These are phyloP conservation scores for Drosophila paranaensis DNA, from an alignment of 2,888 invertebrate species.

Conservation along the genomic window DNA sequence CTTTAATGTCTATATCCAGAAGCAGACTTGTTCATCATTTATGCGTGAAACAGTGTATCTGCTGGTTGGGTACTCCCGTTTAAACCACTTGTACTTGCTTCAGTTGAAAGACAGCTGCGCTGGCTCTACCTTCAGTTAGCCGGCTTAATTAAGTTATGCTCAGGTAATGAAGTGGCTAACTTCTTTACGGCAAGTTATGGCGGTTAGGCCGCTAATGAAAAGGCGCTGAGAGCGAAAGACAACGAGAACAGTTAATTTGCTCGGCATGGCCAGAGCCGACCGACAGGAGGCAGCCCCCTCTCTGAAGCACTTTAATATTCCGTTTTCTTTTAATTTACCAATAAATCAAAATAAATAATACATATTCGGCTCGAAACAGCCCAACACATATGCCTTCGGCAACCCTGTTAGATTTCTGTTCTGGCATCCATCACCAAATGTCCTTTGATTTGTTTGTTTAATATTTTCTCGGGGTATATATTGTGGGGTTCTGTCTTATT, in stretches of 20 bases:
- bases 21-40: too few species aligned
- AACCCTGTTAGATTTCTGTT: background rate
- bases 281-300: too few species aligned
- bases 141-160: conserved; percentile 65
- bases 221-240: background rate
- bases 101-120: conserved; percentile 49
- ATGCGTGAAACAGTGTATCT: background rate
- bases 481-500: conserved; percentile 47
- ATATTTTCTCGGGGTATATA: conserved; percentile 43
- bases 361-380: conserved; percentile 13
- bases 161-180: conserved; percentile 70
- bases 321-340: conserved; percentile 43
- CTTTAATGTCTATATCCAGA: background rate
- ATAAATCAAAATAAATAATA: background rate
- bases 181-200: conserved; percentile 64
- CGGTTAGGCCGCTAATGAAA: conserved; percentile 35
- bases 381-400: conserved; percentile 12
- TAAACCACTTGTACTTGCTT: conserved; percentile 32
- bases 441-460: conserved; percentile 60
- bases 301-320: background rate
- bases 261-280: background rate
- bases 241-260: background rate
- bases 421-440: conserved; percentile 57
- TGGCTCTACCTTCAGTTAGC: conserved; percentile 11
- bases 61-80: conserved; percentile 42